These are phyloP conservation scores for Thymelicus sylvestris DNA, from an alignment of 2,888 invertebrate genomes.

Conservation along the genomic window DNA sequence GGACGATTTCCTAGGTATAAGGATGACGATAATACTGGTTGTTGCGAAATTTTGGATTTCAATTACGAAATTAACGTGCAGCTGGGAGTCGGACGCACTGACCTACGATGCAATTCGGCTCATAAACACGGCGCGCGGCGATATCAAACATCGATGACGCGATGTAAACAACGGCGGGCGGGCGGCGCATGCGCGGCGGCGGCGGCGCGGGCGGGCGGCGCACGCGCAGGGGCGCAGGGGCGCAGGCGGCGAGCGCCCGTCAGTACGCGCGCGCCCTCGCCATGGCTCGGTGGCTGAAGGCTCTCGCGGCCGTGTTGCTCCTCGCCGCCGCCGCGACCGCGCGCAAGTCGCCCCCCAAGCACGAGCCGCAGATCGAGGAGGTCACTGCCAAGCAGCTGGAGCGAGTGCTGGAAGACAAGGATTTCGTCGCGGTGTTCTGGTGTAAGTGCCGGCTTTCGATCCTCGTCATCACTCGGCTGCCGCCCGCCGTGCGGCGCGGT, in stretches of 20 bases:
- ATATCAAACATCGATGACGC: slow-evolving; percentile 25
- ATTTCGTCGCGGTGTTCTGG: slow-evolving; percentile 98
- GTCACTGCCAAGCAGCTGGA: slow-evolving; percentile 97
- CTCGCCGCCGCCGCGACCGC: slow-evolving; percentile 80
- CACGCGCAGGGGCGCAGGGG: slow-evolving; percentile 61
- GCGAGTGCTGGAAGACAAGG: slow-evolving; percentile 94
- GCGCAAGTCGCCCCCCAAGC: slow-evolving; percentile 74
- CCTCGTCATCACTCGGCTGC: slow-evolving; percentile 49
- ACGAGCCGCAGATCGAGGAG: slow-evolving; percentile 94
- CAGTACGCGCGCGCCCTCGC: slow-evolving; percentile 82
- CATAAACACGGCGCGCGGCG: slow-evolving; percentile 19
- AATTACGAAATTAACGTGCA: not conserved
- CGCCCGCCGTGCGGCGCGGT: slow-evolving; percentile 56
- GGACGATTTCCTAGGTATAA: too few relatives aligned
- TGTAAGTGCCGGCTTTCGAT: slow-evolving; percentile 88
- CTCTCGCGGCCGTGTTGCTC: slow-evolving; percentile 81
- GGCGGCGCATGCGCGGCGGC: slow-evolving; percentile 52
- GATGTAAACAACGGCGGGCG: slow-evolving; percentile 49
- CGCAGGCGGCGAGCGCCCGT: slow-evolving; percentile 60
- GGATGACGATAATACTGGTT: too few relatives aligned
- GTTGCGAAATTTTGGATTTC: too few relatives aligned
- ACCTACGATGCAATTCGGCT: slow-evolving; percentile 19
- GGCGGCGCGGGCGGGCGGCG: slow-evolving; percentile 56
- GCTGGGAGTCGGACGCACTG: slow-evolving; percentile 10
- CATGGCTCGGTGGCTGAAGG: slow-evolving; percentile 83